phyloP scores from a whole-genome alignment of 30 jellyfish, hydroid and myxozoan species.

The Aurelia aurita complex sp. Pacific region DNA sequence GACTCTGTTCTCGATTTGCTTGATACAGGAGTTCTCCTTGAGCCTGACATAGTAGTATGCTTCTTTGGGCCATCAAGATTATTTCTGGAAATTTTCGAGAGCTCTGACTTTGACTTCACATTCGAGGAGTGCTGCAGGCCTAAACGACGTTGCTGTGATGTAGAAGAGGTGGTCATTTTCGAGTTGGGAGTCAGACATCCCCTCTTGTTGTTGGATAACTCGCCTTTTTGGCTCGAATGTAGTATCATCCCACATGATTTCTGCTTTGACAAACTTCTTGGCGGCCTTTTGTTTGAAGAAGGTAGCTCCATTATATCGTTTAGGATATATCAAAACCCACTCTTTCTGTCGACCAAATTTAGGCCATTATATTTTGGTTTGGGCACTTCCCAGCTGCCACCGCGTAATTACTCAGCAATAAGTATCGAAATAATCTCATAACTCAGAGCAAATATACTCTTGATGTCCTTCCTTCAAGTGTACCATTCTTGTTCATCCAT shows the following conservation, averaged over 20 bases:
- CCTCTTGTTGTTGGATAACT: slow-evolving; percentile 8
- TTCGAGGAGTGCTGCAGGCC: too few relatives aligned
- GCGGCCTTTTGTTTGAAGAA: slow-evolving; percentile 14
- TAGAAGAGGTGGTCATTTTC: slow-evolving; percentile 8
- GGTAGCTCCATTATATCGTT: neutral
- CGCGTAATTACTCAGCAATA: too few relatives aligned
- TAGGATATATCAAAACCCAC: too few relatives aligned
- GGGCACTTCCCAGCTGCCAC: too few relatives aligned
- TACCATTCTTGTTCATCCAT: too few relatives aligned
- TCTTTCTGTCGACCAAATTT: too few relatives aligned
- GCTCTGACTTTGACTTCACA: too few relatives aligned
- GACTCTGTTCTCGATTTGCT: slow-evolving; percentile 6
- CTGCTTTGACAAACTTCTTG: slow-evolving; percentile 42
- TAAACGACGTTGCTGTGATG: neutral
- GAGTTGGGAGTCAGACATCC: slow-evolving; percentile 51
- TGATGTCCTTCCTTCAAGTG: too few relatives aligned
- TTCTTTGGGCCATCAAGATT: slow-evolving; percentile 1
- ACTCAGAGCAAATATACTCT: too few relatives aligned
- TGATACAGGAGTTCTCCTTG: slow-evolving; percentile 31
- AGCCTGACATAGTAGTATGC: neutral
- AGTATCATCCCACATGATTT: slow-evolving; percentile 40
- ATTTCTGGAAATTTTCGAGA: neutral
- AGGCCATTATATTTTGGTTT: too few relatives aligned
- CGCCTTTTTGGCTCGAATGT: slow-evolving; percentile 23
- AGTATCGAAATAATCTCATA: too few relatives aligned